Evolutionary conservation across 2,888 invertebrate genomes (phyloP).

Genomic region (Caenorhabditis sp.): DNA sequence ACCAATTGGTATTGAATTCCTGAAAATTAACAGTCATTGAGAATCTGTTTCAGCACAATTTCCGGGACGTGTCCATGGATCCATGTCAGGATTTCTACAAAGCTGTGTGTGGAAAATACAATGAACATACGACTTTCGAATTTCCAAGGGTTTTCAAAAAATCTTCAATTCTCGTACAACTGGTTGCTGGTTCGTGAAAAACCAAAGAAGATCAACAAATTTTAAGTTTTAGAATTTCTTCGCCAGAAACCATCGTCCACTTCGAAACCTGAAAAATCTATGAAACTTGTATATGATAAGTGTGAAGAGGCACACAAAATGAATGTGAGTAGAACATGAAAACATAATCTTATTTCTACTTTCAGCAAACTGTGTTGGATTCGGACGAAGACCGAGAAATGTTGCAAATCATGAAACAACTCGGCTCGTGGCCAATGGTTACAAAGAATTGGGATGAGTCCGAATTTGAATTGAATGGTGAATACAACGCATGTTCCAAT

Average conservation of each 20-base stretch:
- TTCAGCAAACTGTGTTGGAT: not conserved
- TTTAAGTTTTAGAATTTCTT: not conserved
- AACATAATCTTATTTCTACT: not conserved
- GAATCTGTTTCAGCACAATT: slow-evolving; percentile 78
- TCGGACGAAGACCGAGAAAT: not conserved
- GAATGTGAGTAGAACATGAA: not conserved
- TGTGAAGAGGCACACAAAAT: not conserved
- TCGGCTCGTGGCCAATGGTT: not conserved
- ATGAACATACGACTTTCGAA: not conserved
- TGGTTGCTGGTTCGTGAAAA: not conserved
- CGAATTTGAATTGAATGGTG: slow-evolving; percentile 9
- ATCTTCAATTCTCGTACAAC: not conserved
- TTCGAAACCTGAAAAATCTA: not conserved
- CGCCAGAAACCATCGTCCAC: not conserved
- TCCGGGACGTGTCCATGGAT: slow-evolving; percentile 79
- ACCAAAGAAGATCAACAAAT: no score
- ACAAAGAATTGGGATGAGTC: slow-evolving; percentile 4
- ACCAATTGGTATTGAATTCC: not conserved
- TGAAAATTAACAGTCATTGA: no score
- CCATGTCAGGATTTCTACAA: slow-evolving; percentile 70
- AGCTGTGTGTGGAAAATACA: not conserved
- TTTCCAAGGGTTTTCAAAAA: not conserved
- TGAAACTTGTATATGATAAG: not conserved
- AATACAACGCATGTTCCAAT: not conserved
- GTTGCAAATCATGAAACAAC: no score